These are phyloP conservation scores for Isotomurus palustris DNA, from an alignment of 2,888 invertebrate species.

Conservation along the genomic window DNA sequence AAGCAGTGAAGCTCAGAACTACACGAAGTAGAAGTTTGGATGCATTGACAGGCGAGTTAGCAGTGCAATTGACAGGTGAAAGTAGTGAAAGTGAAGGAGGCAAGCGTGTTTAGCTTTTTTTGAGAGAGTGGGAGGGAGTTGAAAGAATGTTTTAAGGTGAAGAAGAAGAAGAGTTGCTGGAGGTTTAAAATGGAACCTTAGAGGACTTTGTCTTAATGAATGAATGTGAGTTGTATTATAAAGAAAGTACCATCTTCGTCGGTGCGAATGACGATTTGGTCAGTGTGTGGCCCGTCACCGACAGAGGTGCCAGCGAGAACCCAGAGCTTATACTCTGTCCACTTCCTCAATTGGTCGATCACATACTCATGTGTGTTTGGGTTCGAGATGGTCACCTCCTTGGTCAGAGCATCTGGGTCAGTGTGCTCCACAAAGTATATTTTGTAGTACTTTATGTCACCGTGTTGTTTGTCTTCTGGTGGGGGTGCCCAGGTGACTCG, in stretches of 20 bases:
- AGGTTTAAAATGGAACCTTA: too few species aligned
- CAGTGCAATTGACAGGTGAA: constrained; percentile 2
- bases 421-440: constrained; percentile 78
- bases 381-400: constrained; percentile 63
- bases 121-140: too few species aligned
- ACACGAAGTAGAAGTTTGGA: too few species aligned
- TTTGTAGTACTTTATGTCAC: constrained; percentile 90
- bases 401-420: constrained; percentile 75
- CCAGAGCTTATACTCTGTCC: constrained; percentile 96
- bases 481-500: constrained; percentile 90
- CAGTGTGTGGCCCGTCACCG: constrained; percentile 91
- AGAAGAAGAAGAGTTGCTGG: not conserved
- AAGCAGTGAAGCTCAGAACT: too few species aligned
- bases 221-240: constrained; percentile 17
- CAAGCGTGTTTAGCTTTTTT: too few species aligned
- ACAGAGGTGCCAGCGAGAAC: constrained; percentile 92
- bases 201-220: constrained; percentile 19
- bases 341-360: constrained; percentile 84
- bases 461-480: constrained; percentile 82
- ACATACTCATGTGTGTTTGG: constrained; percentile 70
- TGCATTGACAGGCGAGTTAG: not conserved
- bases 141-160: too few species aligned
- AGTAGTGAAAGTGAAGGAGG: too few species aligned
- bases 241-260: constrained; percentile 98
- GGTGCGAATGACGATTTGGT: constrained; percentile 86